These are phyloP conservation scores for Empis stercorea DNA, from an alignment of 2,888 invertebrate species.

Conservation along the genomic window DNA sequence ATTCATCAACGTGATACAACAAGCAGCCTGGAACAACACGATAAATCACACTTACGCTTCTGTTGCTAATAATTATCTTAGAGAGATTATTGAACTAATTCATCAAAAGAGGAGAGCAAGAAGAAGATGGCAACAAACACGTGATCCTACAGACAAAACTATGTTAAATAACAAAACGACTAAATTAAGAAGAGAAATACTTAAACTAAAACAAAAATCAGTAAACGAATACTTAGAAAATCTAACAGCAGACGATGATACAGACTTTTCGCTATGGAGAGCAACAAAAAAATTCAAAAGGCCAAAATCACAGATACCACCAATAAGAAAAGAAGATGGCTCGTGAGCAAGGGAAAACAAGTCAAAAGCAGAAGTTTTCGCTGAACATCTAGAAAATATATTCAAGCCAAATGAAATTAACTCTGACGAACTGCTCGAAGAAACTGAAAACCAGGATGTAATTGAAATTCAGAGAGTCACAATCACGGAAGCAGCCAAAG, in stretches of 20 bases:
- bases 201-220: slow-evolving; percentile 1
- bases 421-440: no score
- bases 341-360: slow-evolving; percentile 5
- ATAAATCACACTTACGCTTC: no score
- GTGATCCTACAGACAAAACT: slow-evolving; percentile 12
- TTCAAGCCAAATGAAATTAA: neutral
- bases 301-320: slow-evolving; percentile 3
- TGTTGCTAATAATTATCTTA: slow-evolving; percentile 8
- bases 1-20: slow-evolving; percentile 10
- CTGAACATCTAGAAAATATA: slow-evolving; percentile 7
- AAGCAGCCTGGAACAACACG: no score
- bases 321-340: slow-evolving; percentile 3
- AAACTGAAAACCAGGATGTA: no score
- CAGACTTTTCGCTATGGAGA: slow-evolving; percentile 12
- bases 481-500: no score
- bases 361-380: slow-evolving; percentile 6
- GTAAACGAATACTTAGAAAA: slow-evolving; percentile 2
- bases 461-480: no score
- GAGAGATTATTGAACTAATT: no score
- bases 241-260: slow-evolving; percentile 2
- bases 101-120: slow-evolving; percentile 11
- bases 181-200: slow-evolving; percentile 12
- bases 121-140: slow-evolving; percentile 12
- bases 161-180: slow-evolving; percentile 9
- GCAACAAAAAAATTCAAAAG: slow-evolving; percentile 9